A percentile compares a stretch with the other conserved stretches of the same genome.
phyloP scores from a whole-genome alignment of 2,113 vertebrate genomes.

The Serilophus lunatus region DNA sequence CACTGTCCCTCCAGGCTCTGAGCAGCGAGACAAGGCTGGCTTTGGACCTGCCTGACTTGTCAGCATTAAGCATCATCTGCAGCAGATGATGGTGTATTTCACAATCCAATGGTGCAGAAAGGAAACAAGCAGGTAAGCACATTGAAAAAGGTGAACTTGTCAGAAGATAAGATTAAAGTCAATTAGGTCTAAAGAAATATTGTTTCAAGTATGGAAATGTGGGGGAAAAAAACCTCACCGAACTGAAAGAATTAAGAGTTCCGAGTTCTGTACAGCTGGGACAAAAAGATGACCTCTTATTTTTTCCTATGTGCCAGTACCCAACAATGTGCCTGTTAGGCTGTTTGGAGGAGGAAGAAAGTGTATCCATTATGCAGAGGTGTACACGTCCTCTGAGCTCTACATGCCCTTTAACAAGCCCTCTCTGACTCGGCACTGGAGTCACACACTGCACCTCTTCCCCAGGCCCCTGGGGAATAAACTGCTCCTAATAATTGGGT shows the following conservation, averaged over 20 bases:
- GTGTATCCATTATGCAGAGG: neutral
- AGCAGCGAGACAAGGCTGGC: neutral
- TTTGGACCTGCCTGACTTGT: constrained; percentile 25
- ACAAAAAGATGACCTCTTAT: neutral
- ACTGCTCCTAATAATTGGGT: neutral
- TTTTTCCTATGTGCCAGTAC: neutral
- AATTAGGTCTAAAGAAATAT: neutral
- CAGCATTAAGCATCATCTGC: neutral
- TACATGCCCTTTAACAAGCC: neutral
- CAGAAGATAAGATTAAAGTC: neutral
- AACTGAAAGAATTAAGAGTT: too few relatives aligned
- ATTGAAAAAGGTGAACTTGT: neutral
- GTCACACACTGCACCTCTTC: neutral
- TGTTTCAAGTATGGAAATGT: neutral
- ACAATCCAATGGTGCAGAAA: neutral
- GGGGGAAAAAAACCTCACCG: neutral
- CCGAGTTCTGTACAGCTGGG: neutral
- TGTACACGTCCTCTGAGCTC: neutral
- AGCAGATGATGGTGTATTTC: neutral
- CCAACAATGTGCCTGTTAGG: neutral
- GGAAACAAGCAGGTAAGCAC: neutral
- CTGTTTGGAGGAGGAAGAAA: neutral
- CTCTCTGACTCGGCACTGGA: neutral
- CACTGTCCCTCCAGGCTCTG: constrained; percentile 12
- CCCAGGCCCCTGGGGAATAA: neutral